Conservation (phyloP, 2,113 vertebrate genomes). For the Muntiacus reevesi region DNA sequence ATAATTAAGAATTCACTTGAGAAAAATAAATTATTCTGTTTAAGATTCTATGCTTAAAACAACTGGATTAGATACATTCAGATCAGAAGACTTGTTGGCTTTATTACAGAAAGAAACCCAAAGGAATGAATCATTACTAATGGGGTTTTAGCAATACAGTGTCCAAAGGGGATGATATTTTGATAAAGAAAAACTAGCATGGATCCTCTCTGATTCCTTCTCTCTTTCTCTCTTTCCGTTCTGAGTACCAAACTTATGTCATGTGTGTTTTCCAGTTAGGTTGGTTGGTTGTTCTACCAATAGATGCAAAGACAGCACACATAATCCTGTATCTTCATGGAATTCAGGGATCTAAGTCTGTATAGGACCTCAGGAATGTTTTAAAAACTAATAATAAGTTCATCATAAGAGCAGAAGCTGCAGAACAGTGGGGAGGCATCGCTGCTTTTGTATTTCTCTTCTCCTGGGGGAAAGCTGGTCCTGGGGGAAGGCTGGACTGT, state of each 20-base stretch:
- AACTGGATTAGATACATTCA: neutral
- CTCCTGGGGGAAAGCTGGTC: neutral
- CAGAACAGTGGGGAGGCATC: fast-evolving
- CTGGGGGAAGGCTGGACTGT: neutral
- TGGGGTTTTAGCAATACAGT: neutral
- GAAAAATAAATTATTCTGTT: neutral
- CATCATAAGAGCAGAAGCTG: neutral
- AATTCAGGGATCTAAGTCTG: neutral
- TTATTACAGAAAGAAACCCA: neutral
- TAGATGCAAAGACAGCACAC: neutral
- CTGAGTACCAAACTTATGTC: neutral
- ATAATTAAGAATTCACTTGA: neutral
- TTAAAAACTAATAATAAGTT: neutral
- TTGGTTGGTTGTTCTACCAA: neutral
- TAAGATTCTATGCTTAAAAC: neutral
- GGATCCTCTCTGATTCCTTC: neutral
- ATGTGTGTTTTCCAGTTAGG: neutral
- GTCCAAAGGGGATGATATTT: neutral
- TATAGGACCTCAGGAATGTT: neutral
- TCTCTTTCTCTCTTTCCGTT: neutral
- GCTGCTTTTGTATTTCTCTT: neutral
- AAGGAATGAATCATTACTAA: neutral
- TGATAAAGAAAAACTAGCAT: neutral
- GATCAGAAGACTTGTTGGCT: neutral
- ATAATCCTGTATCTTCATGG: neutral